Evolutionary conservation across 2,797 vertebrate species (phyloP), one percentile per base, ranked within the genome.

Genomic region (Tenualosa thibaudeaui): DNA sequence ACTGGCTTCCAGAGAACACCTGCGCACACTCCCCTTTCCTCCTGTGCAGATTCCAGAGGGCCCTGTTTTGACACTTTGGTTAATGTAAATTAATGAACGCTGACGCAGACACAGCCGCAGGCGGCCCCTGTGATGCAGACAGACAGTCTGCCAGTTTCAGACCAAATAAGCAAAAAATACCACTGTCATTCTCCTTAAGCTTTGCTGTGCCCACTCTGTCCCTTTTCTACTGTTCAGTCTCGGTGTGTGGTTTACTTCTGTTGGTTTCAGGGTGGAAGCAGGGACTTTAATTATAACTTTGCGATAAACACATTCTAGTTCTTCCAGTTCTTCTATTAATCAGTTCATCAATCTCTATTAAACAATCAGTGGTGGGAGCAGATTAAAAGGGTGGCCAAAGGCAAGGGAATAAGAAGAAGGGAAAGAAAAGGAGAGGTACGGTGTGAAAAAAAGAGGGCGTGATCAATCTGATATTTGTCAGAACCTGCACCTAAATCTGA

Each of bases 51-150:
- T 94, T 95, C 94, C 93, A 93, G 86, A 71, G 89, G 92, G 91
- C 93, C n/a, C 90, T 95, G 94, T 95, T 95, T 95, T 95, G 94
- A 95, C 94, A 95, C 93, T 94, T 94, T 93, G 89, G 91, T 94
- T 95, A 94, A 94, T 94, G 94, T 94, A 95, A 95, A 94, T 95
- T 91, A 95, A 95, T 93, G 93, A 95, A 93, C 85, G 89, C 92
- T 94, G 94, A 94, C 89, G 92, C 93, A 94, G 94, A 95, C 92
- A 82, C 91, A 88, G 92, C 94, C 94, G 82, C 46, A 92, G 94
- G 90, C 71, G 92, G 89, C 89, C 88, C 88, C 86, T 84, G 91
- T n/a, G 88, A 90, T 93, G 90, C 87, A 86, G 88, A 78, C 83
- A 91, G 92, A 86, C 58, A 40, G 19, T 40, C 37, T 78, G 71